Evolutionary conservation across 2,113 vertebrate species (phyloP).

Genomic region (Typhlomys cinereus): DNA sequence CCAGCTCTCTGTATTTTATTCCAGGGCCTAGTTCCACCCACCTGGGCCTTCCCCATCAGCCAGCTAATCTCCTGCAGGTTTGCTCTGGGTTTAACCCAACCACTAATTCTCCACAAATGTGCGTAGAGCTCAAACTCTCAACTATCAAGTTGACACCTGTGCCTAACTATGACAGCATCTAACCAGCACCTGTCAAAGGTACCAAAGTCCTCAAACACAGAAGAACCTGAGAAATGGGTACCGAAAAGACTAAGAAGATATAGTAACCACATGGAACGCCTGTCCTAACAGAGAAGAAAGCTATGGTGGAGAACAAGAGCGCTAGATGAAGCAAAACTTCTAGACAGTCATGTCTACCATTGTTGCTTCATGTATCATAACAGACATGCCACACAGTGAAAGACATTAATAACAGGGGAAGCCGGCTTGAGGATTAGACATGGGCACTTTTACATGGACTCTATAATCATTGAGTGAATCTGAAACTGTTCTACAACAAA

Average conservation of each 20-base stretch:
- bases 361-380: not conserved
- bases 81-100: too few species aligned
- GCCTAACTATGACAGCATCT: too few species aligned
- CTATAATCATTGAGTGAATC: not conserved
- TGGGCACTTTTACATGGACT: not conserved
- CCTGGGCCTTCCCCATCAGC: too few species aligned
- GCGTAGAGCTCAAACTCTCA: too few species aligned
- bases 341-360: not conserved
- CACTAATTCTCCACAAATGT: too few species aligned
- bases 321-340: not conserved
- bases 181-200: not conserved
- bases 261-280: not conserved
- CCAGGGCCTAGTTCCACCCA: too few species aligned
- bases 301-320: not conserved
- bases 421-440: not conserved
- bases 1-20: too few species aligned
- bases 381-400: not conserved
- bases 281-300: not conserved
- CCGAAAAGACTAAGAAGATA: not conserved
- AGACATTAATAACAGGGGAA: not conserved
- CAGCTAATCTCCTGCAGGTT: too few species aligned
- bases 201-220: not conserved
- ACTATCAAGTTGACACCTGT: too few species aligned
- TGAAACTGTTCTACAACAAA: not conserved
- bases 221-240: not conserved